These are phyloP conservation scores for Muscicapa striata DNA, from an alignment of 2,797 vertebrate genomes.

Conservation along the genomic window DNA sequence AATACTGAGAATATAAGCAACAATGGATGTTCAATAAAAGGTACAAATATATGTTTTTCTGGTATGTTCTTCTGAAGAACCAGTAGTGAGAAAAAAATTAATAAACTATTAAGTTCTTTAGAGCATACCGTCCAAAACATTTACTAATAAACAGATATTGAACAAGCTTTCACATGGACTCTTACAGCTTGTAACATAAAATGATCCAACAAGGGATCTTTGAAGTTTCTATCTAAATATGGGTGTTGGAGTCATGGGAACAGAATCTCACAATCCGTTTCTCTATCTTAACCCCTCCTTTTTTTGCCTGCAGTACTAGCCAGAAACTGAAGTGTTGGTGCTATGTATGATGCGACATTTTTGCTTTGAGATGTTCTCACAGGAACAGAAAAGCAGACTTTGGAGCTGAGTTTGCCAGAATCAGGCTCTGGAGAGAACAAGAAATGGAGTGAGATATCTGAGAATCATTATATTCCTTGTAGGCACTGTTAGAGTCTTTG, in stretches of 20 bases:
- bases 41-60: neutral
- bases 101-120: neutral
- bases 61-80: neutral
- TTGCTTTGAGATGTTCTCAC: conserved; percentile 12
- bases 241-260: neutral
- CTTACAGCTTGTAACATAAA: neutral
- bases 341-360: neutral
- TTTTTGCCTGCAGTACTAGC: neutral
- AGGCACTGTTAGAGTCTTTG: neutral
- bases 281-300: neutral
- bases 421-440: neutral
- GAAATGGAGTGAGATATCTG: conserved; percentile 7
- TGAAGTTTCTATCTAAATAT: neutral
- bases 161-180: neutral
- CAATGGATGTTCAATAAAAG: neutral
- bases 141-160: neutral
- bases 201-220: neutral
- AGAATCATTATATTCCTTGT: conserved; percentile 9
- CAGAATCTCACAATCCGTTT: neutral
- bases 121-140: neutral
- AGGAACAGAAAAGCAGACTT: conserved; percentile 18
- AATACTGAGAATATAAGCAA: neutral
- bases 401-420: neutral
- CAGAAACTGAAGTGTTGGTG: neutral
- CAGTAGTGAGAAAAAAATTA: neutral